Evolutionary conservation across 1,140 invertebrate species (phyloP).

Genomic region (Pantala flavescens): DNA sequence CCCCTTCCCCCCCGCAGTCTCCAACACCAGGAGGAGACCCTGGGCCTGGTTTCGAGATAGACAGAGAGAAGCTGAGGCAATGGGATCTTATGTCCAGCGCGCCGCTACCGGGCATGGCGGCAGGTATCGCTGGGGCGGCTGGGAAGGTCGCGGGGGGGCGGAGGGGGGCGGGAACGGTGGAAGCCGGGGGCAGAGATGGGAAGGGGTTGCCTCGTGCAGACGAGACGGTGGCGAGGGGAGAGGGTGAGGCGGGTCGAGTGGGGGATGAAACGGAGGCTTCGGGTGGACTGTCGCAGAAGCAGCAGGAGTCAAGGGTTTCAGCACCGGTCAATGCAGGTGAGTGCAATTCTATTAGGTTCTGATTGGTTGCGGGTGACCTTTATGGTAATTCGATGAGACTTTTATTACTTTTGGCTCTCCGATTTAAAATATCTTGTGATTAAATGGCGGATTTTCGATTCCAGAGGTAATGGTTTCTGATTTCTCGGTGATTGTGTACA

Average conservation of each 20-base stretch:
- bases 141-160: neutral
- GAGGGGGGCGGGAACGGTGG: neutral
- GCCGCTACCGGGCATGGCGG: constrained; percentile 27
- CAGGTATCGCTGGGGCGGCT: neutral
- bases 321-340: constrained; percentile 16
- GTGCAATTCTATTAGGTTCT: constrained; percentile 21
- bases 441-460: too few species aligned
- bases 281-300: constrained; percentile 16
- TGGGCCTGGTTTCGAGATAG: constrained; percentile 53
- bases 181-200: neutral
- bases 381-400: too few species aligned
- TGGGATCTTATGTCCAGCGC: constrained; percentile 80
- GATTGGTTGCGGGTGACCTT: constrained; percentile 17
- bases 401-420: too few species aligned
- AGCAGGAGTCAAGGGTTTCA: constrained; percentile 22
- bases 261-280: neutral
- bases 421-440: too few species aligned
- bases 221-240: constrained; percentile 18
- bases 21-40: constrained; percentile 22
- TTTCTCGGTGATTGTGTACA: too few species aligned
- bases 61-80: constrained; percentile 71
- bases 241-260: constrained; percentile 17
- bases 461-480: too few species aligned
- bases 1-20: neutral
- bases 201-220: constrained; percentile 19